Conservation (phyloP, 2,113 vertebrate species). For the Laterallus jamaicensis region DNA sequence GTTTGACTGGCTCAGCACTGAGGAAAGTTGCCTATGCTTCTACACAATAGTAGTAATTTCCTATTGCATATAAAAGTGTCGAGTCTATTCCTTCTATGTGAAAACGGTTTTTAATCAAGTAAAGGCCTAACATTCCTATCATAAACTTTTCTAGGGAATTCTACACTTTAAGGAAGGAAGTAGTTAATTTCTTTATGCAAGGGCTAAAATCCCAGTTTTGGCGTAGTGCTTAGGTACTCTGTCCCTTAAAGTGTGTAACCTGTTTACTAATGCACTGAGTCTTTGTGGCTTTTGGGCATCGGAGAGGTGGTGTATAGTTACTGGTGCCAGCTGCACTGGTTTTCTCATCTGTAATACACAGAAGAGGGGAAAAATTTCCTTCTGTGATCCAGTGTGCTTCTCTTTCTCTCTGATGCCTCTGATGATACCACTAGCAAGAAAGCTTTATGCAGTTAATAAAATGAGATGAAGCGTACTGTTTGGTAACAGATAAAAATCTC, state of each 20-base stretch:
- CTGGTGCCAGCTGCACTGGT: neutral
- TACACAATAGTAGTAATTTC: neutral
- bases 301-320: neutral
- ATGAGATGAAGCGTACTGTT: neutral
- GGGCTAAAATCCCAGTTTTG: neutral
- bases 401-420: neutral
- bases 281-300: neutral
- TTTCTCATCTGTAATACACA: neutral
- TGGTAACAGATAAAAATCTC: neutral
- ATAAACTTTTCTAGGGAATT: neutral
- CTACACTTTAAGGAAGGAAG: neutral
- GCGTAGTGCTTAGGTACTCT: neutral
- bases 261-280: neutral
- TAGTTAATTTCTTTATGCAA: neutral
- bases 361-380: neutral
- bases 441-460: neutral
- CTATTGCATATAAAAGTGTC: neutral
- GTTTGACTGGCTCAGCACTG: neutral
- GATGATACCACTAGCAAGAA: neutral
- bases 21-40: neutral
- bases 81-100: neutral
- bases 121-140: neutral
- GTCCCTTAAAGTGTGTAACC: neutral
- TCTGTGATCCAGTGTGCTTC: neutral
- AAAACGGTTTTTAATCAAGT: neutral